Evolutionary conservation across 2,888 invertebrate genomes (phyloP), one percentile per base, ranked within the genome.

Genomic region (Campopleginae sp.): DNA sequence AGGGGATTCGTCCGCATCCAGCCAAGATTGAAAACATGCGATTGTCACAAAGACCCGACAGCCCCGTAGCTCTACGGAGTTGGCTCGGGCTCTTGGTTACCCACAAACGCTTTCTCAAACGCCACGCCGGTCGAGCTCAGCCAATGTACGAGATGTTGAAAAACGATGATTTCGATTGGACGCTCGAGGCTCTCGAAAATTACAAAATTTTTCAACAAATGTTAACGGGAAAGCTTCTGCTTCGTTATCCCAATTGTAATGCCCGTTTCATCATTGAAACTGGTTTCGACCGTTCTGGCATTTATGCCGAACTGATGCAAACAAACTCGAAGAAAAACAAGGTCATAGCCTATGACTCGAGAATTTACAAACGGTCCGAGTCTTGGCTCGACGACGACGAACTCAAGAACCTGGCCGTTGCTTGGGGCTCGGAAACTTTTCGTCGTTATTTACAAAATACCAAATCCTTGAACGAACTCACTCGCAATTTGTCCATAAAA

Each of bases 171-270:
- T 44, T 74, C 31, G 0, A 46, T 1, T 80, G 82, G 86, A 80
- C 51, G 33, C 1, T 0, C 0, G 63, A 74, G 17, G 80, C 77
- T 3, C 31, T 7, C 2, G 12, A n/a, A 1, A 77, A 68, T n/a
- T 86, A 74, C 48, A 4, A 42, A 0, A 80, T 23, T 65, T 83
- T n/a, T 65, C 33, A 19, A 3, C 14, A 0, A 27, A 2, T 1
- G 38, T 70, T 86, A 1, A 1, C 44, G 2, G 2, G 12, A 3
- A 42, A 63, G 12, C 58, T 77, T 63, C n/a, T 68, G 8, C 80
- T 86, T 7, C 44, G 19, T 0, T 86, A 83, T 78, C 86, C 86
- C 14, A 44, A 86, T 44, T 86, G 82, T 80, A 70, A 51, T 44
- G 44, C 19, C 7, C 33, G 46, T 0, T 86, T 86, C 14, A 58